Base-by-base conservation (phyloP, 2,113 vertebrate species). In the Marmota flaviventris region DNA sequence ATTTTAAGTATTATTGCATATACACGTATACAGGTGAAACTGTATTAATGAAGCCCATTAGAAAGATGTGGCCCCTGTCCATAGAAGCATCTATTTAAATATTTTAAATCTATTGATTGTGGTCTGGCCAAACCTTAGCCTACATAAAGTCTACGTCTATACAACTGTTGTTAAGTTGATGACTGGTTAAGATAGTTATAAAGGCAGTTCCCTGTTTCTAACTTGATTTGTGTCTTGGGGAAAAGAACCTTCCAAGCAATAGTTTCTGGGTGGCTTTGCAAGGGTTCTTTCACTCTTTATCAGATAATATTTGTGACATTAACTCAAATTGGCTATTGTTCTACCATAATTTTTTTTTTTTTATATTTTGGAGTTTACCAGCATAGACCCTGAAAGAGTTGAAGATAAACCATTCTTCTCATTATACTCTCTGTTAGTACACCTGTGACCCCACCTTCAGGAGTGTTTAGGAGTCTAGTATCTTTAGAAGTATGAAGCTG, bases 61-160 rank as follows among this genome's bases (percentile, higher is more conserved):
- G 39, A 78, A 93, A 96, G 48, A 27, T 6, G 13, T 11, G 37
- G 10, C 1, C 32, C 32, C 56, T 51, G 12, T 37, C 48, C 69
- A 85, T 58, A 78, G 63, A 83, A 29, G 7, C 45, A 78, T 94
- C 48, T 75, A 48, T 56, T 85, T 73, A 78, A 97, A 89, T 91
- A 95, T 89, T 95, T 89, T 63, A 63, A 56, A 82, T 37, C 56
- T 77, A 91, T 58, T 93, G 69, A 73, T 89, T 85, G 69, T 34
- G 65, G 29, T 45, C 61, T 29, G 51, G 51, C 39, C 83, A 92
- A 79, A 10, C 65, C 0, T 86, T 25, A 56, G n/a, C 45, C 91
- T 86, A 63, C 17, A 75, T n/a, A 78, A 94, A 95, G 13, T 45
- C 42, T 56, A 37, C 70, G 29, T 91, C 37, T 89, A 32, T 27